Evolutionary conservation across 2,888 invertebrate genomes (phyloP), one percentile per base, ranked within the genome.

Genomic region (Pelosia muscerda): DNA sequence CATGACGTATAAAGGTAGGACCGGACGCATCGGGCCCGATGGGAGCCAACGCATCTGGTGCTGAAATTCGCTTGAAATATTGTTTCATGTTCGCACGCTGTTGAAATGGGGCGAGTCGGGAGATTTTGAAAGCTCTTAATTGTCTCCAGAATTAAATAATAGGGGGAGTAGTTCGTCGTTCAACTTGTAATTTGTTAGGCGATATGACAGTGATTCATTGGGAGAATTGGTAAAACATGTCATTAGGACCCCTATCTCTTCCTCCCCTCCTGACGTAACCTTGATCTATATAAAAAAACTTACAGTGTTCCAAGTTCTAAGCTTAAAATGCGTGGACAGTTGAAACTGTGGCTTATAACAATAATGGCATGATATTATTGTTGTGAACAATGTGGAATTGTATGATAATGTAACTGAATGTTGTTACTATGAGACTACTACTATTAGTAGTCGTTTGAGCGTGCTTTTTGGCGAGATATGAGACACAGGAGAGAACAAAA

Each of bases 21-120:
- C 77, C 67, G 80, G 79, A 73, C 77, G 78, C 81, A 80, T 81
- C 69, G 75, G 70, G 73, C 74, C 84, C 86, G 73, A 11, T 80
- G 82, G 84, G 86, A 84, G 75, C 79, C 76, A 70, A 71, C 85
- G 82, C 88, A 88, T 87, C 88, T 88, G 87, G 80, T 78, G 83
- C 78, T 85, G 88, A 86, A 84, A 84, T 79, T 79, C 82, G 82
- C 73, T 75, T 83, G 81, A 80, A 79, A 79, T 80, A 80, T 80
- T 81, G 82, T 80, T 79, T 74, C 80, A 77, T 79, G 82, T 80
- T 79, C 81, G 73, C 77, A 77, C 78, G 68, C 67, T 66, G 58
- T 60, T 66, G 65, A 69, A 66, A 65, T 64, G 58, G 68, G 11
- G 60, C 38, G 26, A 9, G 58, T 34, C 34, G 63, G 28, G 53